Conservation (phyloP, 2,113 vertebrate species). For the Coryphaenoides rupestris region DNA sequence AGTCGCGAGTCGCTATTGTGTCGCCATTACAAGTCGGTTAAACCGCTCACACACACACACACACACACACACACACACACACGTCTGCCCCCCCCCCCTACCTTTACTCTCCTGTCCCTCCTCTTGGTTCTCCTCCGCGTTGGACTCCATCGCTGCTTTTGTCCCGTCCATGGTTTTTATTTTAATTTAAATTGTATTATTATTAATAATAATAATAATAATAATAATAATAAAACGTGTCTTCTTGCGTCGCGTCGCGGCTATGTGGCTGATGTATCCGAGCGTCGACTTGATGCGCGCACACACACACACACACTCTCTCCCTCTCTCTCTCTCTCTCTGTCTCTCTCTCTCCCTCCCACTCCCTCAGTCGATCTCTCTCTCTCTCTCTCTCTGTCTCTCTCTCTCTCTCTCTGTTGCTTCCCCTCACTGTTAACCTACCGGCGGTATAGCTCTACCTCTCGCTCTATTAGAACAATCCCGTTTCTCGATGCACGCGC, state of each 20-base stretch:
- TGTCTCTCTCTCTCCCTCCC: conserved; percentile 1
- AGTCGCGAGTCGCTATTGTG: too few relatives aligned
- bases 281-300: conserved; percentile 4
- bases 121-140: conserved; percentile 89
- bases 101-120: conserved; percentile 98
- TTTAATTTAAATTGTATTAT: too few relatives aligned
- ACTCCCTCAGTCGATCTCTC: too few relatives aligned
- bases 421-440: too few relatives aligned
- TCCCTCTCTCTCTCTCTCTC: not conserved
- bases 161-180: conserved; percentile 92
- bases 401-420: too few relatives aligned
- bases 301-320: conserved; percentile 26
- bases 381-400: not conserved
- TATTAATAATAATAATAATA: too few relatives aligned
- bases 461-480: too few relatives aligned
- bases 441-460: too few relatives aligned
- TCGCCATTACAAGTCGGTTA: conserved; percentile 24
- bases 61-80: too few relatives aligned
- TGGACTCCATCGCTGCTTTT: conserved; percentile 96
- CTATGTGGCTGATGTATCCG: conserved; percentile 44
- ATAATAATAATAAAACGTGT: conserved; percentile 74
- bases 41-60: too few relatives aligned
- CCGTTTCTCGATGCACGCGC: too few relatives aligned
- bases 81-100: too few relatives aligned
- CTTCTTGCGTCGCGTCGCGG: conserved; percentile 67